Evolutionary conservation across 2,113 vertebrate species (phyloP).

Genomic region (Varanus komodoensis): DNA sequence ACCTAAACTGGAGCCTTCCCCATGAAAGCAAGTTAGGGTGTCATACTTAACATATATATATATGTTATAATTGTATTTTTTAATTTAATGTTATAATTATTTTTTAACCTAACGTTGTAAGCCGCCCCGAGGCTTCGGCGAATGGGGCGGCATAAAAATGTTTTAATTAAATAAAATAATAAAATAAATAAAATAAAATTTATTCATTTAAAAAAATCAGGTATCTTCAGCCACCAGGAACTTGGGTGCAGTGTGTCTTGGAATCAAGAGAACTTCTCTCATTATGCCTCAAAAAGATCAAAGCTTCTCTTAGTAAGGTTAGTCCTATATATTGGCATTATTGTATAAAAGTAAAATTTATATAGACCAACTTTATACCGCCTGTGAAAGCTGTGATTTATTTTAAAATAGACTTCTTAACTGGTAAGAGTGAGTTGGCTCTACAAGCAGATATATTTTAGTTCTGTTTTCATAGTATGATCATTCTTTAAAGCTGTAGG

Average conservation of each 20-base stretch:
- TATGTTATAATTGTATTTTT: no score
- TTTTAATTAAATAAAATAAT: no score
- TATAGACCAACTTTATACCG: not conserved
- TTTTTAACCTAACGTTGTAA: no score
- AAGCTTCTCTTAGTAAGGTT: constrained; percentile 84
- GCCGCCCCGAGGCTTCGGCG: no score
- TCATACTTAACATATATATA: not conserved
- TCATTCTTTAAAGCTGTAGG: not conserved
- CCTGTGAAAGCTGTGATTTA: not conserved
- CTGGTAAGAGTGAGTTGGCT: not conserved
- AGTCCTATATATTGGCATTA: constrained; percentile 1
- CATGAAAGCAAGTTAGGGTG: not conserved
- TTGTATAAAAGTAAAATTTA: not conserved
- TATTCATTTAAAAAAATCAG: constrained; percentile 63
- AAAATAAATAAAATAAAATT: no score
- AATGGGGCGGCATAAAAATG: no score
- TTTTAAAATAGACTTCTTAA: not conserved
- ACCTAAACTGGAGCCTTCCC: not conserved
- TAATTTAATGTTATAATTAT: no score
- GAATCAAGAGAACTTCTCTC: constrained; percentile 96
- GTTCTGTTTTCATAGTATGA: not conserved
- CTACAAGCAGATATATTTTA: not conserved
- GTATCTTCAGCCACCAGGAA: constrained; percentile 93
- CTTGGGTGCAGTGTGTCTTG: constrained; percentile 92
- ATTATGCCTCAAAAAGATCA: constrained; percentile 96